Conservation (phyloP, 2,888 invertebrate species). For the Epinotia brunnichana region DNA sequence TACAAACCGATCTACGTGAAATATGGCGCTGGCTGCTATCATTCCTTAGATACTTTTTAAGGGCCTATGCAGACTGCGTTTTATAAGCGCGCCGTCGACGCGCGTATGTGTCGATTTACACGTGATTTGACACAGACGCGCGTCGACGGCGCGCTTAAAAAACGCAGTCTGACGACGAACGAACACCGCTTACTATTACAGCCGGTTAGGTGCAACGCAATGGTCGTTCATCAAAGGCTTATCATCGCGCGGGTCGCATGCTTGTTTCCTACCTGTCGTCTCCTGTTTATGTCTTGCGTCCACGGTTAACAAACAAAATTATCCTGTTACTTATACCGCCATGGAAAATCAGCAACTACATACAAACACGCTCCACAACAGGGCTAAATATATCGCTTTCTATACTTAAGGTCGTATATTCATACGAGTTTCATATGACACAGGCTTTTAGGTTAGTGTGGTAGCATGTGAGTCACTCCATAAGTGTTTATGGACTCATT, state of each 20-base stretch:
- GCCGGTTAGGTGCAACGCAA: too few relatives aligned
- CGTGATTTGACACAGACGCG: too few relatives aligned
- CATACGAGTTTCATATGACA: background rate
- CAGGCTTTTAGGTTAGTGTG: background rate
- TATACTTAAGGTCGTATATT: constrained; percentile 3
- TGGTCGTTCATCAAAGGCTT: too few relatives aligned
- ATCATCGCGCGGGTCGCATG: background rate
- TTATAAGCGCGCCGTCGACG: too few relatives aligned
- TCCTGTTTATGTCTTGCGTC: background rate
- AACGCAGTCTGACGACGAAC: too few relatives aligned
- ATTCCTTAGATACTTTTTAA: too few relatives aligned
- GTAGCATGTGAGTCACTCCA: constrained; percentile 20
- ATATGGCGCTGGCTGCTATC: too few relatives aligned
- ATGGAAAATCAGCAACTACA: background rate
- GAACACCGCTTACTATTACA: too few relatives aligned
- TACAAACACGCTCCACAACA: constrained; percentile 5
- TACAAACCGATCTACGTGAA: too few relatives aligned
- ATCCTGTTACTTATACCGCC: constrained; percentile 13
- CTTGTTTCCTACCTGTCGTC: background rate
- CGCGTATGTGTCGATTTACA: too few relatives aligned
- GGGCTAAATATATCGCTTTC: background rate
- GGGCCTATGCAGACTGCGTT: too few relatives aligned
- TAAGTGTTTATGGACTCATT: constrained; percentile 21
- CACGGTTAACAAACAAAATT: background rate
- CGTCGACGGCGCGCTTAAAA: too few relatives aligned